phyloP scores from a whole-genome alignment of 2,797 vertebrate species.

The Danionella dracula region DNA sequence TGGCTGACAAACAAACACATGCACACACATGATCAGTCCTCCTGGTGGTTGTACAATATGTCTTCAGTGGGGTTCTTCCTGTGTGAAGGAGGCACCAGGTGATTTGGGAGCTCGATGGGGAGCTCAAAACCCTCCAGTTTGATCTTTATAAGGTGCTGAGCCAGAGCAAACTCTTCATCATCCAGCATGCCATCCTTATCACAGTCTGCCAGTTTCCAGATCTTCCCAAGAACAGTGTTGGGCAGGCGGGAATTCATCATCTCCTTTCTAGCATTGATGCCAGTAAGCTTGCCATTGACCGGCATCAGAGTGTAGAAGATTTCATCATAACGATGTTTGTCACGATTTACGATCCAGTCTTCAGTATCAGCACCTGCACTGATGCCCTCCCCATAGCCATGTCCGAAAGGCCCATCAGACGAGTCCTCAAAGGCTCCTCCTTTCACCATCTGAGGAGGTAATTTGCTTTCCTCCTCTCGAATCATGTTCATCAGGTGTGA shows the following conservation, averaged over 20 bases:
- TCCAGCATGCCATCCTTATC: slow-evolving; percentile 93
- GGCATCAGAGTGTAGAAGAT: slow-evolving; percentile 94
- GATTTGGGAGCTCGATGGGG: slow-evolving; percentile 76
- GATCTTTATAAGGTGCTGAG: slow-evolving; percentile 93
- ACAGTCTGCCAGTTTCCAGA: slow-evolving; percentile 95
- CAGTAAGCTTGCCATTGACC: slow-evolving; percentile 91
- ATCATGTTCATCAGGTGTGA: slow-evolving; percentile 85
- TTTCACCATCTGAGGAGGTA: slow-evolving; percentile 77
- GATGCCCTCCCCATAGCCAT: slow-evolving; percentile 91
- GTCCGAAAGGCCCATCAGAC: slow-evolving; percentile 87
- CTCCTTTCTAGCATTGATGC: slow-evolving; percentile 92
- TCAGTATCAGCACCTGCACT: slow-evolving; percentile 86
- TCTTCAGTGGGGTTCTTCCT: slow-evolving; percentile 71
- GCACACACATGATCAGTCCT: slow-evolving; percentile 57
- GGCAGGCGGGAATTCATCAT: slow-evolving; percentile 95
- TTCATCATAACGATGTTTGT: slow-evolving; percentile 95
- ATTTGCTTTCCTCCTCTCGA: slow-evolving; percentile 84
- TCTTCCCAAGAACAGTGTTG: slow-evolving; percentile 92
- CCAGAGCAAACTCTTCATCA: slow-evolving; percentile 92
- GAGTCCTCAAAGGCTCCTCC: slow-evolving; percentile 93
- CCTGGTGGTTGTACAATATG: slow-evolving; percentile 60
- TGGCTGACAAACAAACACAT: slow-evolving; percentile 6
- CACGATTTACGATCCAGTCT: slow-evolving; percentile 91
- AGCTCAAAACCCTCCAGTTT: slow-evolving; percentile 94
- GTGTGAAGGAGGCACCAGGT: slow-evolving; percentile 88